phyloP scores from a whole-genome alignment of 2,797 vertebrate genomes.

The Typhlichthys subterraneus region DNA sequence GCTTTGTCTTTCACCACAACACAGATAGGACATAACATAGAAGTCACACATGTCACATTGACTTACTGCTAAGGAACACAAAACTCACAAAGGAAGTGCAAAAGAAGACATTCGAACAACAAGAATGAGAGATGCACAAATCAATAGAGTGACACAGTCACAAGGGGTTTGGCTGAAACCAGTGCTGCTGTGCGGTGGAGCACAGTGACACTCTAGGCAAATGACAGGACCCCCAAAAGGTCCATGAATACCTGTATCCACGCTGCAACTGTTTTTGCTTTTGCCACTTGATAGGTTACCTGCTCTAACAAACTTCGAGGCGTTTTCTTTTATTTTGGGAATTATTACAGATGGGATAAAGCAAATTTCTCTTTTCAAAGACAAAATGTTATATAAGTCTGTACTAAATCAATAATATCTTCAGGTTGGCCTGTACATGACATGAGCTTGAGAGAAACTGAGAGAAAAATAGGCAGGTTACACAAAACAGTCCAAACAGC shows the following conservation, averaged over 20 bases:
- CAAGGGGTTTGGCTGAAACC: constrained; percentile 34
- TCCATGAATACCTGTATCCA: constrained; percentile 2
- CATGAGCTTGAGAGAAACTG: constrained; percentile 16
- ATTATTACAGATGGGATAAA: too few species aligned
- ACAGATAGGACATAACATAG: constrained; percentile 42
- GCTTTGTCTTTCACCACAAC: constrained; percentile 46
- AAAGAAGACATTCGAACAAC: constrained; percentile 41
- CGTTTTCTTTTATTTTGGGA: too few species aligned
- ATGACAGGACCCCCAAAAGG: constrained; percentile 11
- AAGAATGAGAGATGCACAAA: constrained; percentile 45
- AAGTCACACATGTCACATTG: constrained; percentile 47
- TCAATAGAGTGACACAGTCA: constrained; percentile 52
- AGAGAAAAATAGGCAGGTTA: constrained; percentile 25
- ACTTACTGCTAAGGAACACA: constrained; percentile 41
- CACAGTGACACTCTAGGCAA: constrained; percentile 17
- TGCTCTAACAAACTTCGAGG: too few species aligned
- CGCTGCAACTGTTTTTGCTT: background rate
- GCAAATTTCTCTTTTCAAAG: too few species aligned
- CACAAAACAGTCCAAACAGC: constrained; percentile 33
- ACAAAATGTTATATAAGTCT: too few species aligned
- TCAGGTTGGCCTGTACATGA: too few species aligned
- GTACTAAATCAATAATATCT: too few species aligned
- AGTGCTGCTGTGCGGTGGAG: constrained; percentile 32
- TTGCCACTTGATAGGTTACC: background rate
- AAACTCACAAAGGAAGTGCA: constrained; percentile 51